Evolutionary conservation across 2,888 invertebrate genomes (phyloP).

Genomic region (Drosophila meridiana): DNA sequence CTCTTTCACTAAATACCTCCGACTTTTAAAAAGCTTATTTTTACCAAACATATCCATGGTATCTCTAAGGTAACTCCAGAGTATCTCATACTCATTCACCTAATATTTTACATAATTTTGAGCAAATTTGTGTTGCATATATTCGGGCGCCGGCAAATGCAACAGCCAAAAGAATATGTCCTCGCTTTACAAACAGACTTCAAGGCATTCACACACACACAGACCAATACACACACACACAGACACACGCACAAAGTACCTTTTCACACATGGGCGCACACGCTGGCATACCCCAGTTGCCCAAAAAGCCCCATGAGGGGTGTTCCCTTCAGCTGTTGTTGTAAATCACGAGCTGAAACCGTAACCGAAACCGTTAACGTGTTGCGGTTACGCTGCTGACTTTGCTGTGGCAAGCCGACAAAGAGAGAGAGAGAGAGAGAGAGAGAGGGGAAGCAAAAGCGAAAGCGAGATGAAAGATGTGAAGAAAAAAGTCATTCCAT

Average conservation of each 20-base stretch:
- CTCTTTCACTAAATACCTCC: too few species aligned
- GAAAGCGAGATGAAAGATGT: conserved; percentile 6
- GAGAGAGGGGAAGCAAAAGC: background rate
- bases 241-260: conserved; percentile 63
- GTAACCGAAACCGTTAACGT: conserved; percentile 81
- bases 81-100: conserved; percentile 14
- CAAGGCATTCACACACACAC: conserved; percentile 53
- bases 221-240: background rate
- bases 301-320: conserved; percentile 7
- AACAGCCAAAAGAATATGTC: conserved; percentile 41
- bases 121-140: conserved; percentile 32
- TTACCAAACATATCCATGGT: too few species aligned
- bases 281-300: conserved; percentile 21
- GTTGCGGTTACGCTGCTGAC: conserved; percentile 77
- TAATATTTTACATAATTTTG: background rate
- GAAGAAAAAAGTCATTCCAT: conserved; percentile 72
- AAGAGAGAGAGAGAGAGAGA: conserved; percentile 6
- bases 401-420: conserved; percentile 50
- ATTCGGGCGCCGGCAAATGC: conserved; percentile 39
- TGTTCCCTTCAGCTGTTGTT: conserved; percentile 32
- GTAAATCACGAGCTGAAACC: conserved; percentile 80
- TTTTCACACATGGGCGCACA: conserved; percentile 78
- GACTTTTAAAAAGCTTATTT: too few species aligned
- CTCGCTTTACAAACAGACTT: conserved; percentile 34
- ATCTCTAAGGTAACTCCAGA: background rate